A percentile compares a stretch with the other conserved stretches of the same genome.
phyloP scores from a whole-genome alignment of 2,797 vertebrate genomes.

The Pitangus sulphuratus region DNA sequence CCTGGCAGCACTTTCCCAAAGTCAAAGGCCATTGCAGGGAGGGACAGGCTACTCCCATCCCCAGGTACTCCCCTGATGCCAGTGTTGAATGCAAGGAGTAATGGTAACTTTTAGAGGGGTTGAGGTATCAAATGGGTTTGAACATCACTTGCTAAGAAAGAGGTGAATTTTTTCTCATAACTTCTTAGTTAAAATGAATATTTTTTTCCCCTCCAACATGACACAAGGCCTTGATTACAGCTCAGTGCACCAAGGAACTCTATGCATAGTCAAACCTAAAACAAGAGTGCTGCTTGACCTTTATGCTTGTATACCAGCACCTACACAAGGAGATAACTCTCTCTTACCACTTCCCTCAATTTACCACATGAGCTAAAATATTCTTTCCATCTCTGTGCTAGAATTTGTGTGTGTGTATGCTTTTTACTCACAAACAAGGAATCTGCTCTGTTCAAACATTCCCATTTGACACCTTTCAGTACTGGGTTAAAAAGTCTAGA shows the following conservation, averaged over 20 bases:
- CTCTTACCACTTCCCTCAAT: not conserved
- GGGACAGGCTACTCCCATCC: not conserved
- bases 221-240: not conserved
- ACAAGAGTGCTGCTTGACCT: not conserved
- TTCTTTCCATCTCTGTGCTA: not conserved
- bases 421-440: not conserved
- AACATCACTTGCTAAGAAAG: not conserved
- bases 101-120: not conserved
- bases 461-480: not conserved
- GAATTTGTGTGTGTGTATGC: not conserved
- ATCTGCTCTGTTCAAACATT: not conserved
- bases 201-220: not conserved
- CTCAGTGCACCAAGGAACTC: not conserved
- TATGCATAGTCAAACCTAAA: not conserved
- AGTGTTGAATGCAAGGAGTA: not conserved
- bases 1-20: not conserved
- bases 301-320: not conserved
- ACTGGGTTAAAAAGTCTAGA: not conserved
- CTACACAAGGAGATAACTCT: not conserved
- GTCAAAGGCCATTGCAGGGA: accelerated
- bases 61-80: not conserved
- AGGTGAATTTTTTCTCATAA: accelerated
- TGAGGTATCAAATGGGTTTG: not conserved
- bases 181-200: not conserved
- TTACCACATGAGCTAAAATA: not conserved